Evolutionary conservation across 2,888 invertebrate genomes (phyloP), one percentile per base, ranked within the genome.

Genomic region (Silvanus unidentatus): DNA sequence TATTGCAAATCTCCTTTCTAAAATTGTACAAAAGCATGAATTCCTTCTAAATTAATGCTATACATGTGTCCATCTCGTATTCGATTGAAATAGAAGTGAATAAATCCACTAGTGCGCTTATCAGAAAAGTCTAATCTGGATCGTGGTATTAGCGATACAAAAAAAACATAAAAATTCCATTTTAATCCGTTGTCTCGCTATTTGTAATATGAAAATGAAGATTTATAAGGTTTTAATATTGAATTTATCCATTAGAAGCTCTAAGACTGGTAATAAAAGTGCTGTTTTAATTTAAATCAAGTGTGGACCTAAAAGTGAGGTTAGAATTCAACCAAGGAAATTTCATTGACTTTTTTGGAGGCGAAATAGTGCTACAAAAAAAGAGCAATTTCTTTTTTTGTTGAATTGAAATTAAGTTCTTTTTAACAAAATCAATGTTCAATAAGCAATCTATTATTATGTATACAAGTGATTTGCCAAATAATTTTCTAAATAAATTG

Each of bases 201-300:
- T n/a, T 32, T 32, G 10, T 12, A 32, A 12, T 28, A 54, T 54
- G 49, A 70, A 68, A 63, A 71, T 71, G 71, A 69, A 69, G 67
- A 63, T 67, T 62, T 65, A 62, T 62, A 68, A 63, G 61, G 59
- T 61, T 61, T 67, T 68, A 60, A 66, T 64, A 64, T 68, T 65
- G 59, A 61, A 59, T 52, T 50, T 55, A 51, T 53, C 65, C 59
- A 69, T 72, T 72, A 72, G 72, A 72, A 71, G 72, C 65, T 63
- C 69, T 54, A 61, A 62, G 63, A 69, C 66, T 64, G 63, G 53
- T 44, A 50, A 42, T 49, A 51, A 54, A 44, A 46, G 47, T 51
- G 46, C 47, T 44, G 47, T 54, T 48, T 51, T 41, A 27, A 50
- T 54, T 43, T 59, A 52, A 56, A 50, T 39, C 40, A 47, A 40